These are phyloP conservation scores for Psephotus haematonotus DNA, from an alignment of 2,113 vertebrate species.

Conservation along the genomic window DNA sequence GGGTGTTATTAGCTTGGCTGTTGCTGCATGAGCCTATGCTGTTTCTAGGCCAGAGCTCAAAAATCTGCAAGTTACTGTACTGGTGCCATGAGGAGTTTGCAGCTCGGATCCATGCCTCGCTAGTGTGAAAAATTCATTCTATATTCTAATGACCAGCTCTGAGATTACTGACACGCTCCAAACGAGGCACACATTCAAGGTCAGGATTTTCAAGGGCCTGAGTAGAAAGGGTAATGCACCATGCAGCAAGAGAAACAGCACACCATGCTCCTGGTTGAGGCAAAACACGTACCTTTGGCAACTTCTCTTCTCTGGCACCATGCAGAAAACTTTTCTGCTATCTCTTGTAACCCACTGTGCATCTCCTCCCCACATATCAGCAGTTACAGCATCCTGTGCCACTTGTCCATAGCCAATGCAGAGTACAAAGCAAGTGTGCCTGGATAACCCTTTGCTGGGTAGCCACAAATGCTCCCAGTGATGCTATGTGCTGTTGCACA, in stretches of 20 bases:
- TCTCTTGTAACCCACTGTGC: background rate
- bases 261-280: background rate
- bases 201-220: background rate
- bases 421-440: background rate
- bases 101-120: background rate
- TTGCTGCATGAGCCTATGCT: constrained; percentile 18
- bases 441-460: background rate
- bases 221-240: background rate
- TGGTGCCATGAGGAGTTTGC: background rate
- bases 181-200: background rate
- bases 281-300: background rate
- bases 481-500: fast-evolving
- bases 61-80: constrained; percentile 39
- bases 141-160: background rate
- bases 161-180: background rate
- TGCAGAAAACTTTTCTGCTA: background rate
- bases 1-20: constrained; percentile 54
- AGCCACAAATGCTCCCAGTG: background rate
- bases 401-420: background rate
- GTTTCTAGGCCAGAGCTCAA: constrained; percentile 46
- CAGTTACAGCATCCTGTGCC: background rate
- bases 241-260: background rate
- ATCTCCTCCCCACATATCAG: background rate
- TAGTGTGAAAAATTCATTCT: background rate
- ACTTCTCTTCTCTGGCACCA: background rate